Conservation (phyloP, 2,888 invertebrate species). For the Corbicula japonica region DNA sequence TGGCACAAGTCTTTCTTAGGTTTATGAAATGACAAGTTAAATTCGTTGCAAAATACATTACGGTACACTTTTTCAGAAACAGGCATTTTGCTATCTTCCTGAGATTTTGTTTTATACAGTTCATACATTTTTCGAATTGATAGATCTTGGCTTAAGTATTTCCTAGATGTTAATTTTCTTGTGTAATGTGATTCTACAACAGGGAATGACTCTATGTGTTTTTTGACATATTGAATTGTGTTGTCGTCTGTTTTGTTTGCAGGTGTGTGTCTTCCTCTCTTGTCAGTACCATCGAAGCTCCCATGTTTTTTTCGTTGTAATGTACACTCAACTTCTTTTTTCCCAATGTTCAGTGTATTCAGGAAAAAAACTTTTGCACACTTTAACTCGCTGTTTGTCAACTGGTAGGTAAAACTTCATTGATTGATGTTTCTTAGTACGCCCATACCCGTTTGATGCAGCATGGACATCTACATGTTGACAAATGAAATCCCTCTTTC, state of each 20-base stretch:
- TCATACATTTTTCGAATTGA: constrained; percentile 39
- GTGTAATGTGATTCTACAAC: constrained; percentile 43
- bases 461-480: constrained; percentile 22
- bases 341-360: constrained; percentile 40
- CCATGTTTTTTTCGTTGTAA: constrained; percentile 40
- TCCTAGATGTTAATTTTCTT: constrained; percentile 18
- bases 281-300: constrained; percentile 33
- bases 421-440: constrained; percentile 21
- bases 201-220: constrained; percentile 47
- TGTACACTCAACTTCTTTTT: constrained; percentile 47
- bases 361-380: constrained; percentile 51
- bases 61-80: constrained; percentile 53
- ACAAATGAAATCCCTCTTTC: constrained; percentile 40
- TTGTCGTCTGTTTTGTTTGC: constrained; percentile 46
- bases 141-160: constrained; percentile 34
- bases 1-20: constrained; percentile 60
- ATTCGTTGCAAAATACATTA: constrained; percentile 55
- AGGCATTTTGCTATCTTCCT: constrained; percentile 21
- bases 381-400: constrained; percentile 28
- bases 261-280: constrained; percentile 45
- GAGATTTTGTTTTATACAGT: constrained; percentile 29
- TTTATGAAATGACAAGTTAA: constrained; percentile 58
- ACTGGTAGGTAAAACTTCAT: constrained; percentile 35
- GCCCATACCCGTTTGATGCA: constrained; percentile 24
- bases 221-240: constrained; percentile 17